Conservation (phyloP, 2,888 invertebrate genomes). For the Neocrepidodera transversa region DNA sequence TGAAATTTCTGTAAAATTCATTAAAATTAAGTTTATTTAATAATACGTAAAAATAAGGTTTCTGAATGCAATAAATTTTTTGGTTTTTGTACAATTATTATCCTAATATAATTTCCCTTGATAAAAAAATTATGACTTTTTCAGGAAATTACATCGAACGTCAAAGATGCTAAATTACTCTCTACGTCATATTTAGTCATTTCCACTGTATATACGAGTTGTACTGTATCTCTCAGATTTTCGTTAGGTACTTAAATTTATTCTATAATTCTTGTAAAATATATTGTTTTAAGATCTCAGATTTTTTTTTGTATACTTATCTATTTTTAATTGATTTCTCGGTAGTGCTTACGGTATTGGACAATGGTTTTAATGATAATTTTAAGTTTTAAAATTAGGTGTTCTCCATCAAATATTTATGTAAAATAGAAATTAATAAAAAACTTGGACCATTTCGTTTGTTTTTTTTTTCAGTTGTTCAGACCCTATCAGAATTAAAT, state of each 20-base stretch:
- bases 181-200: background rate
- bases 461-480: background rate
- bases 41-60: too few species aligned
- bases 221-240: constrained; percentile 38
- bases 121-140: background rate
- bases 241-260: constrained; percentile 54
- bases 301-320: constrained; percentile 48
- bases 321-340: constrained; percentile 50
- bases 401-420: constrained; percentile 57
- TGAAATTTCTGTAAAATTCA: too few species aligned
- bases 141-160: background rate
- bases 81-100: too few species aligned
- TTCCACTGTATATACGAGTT: constrained; percentile 23
- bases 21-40: too few species aligned
- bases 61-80: too few species aligned
- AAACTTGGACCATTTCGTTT: constrained; percentile 27
- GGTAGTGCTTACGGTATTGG: constrained; percentile 59
- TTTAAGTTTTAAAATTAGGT: constrained; percentile 53
- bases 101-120: too few species aligned
- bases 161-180: background rate
- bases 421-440: constrained; percentile 51
- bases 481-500: too few species aligned
- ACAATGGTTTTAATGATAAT: constrained; percentile 56
- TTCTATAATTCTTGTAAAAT: constrained; percentile 40
- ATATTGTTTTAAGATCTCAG: constrained; percentile 53